Conservation (phyloP, 2,888 invertebrate genomes). For the Troides aeacus region DNA sequence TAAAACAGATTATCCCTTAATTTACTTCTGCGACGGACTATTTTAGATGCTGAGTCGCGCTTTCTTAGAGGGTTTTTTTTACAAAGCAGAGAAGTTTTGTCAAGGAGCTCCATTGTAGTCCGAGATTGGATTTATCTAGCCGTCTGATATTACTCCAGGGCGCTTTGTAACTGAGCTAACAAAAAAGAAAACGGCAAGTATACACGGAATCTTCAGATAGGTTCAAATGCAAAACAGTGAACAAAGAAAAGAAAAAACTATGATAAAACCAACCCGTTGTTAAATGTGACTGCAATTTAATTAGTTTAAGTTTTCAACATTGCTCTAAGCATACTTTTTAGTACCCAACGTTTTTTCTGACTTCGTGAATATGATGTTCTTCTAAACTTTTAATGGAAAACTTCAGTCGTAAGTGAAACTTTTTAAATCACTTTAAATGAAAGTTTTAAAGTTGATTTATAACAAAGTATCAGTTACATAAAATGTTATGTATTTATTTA, state of each 20-base stretch:
- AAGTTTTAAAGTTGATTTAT: background rate
- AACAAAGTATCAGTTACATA: too few species aligned
- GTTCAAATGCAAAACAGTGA: slow-evolving; percentile 3
- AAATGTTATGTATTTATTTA: too few species aligned
- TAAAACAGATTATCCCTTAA: background rate
- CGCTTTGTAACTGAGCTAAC: slow-evolving; percentile 6
- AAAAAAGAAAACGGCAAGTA: slow-evolving; percentile 2
- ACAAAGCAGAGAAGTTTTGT: slow-evolving; percentile 1
- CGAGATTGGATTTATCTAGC: slow-evolving; percentile 5
- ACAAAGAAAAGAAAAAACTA: background rate
- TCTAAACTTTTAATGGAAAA: background rate
- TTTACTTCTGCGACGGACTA: background rate
- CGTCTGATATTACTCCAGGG: background rate
- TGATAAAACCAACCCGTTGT: slow-evolving; percentile 2
- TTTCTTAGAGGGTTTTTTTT: background rate
- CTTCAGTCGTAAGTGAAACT: background rate
- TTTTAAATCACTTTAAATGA: background rate
- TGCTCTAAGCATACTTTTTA: background rate
- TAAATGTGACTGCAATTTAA: background rate
- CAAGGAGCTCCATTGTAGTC: background rate
- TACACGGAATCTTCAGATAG: background rate
- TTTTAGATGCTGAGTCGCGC: background rate
- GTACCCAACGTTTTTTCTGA: background rate
- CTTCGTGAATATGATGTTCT: background rate
- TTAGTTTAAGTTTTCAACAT: background rate